Percentiles rank a stretch among this genome's conserved stretches.
Evolutionary conservation across 2,113 vertebrate species (phyloP).

Genomic region (Neoarius graeffei): DNA sequence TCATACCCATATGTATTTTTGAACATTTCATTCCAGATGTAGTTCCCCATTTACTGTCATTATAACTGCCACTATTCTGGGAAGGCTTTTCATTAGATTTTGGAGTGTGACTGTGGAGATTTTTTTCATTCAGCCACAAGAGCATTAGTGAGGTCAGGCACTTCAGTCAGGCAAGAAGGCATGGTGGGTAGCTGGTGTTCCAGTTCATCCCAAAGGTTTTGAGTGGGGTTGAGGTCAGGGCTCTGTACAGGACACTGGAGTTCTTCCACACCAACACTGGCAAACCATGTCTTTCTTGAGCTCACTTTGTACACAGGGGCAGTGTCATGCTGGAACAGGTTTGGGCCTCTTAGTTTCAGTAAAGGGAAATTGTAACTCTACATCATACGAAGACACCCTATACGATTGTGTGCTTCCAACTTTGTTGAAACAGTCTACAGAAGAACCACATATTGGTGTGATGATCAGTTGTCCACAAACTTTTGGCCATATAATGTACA

Average conservation of each 20-base stretch:
- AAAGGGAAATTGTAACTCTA: background rate
- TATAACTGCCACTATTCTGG: background rate
- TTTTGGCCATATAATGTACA: background rate
- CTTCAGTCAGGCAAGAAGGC: background rate
- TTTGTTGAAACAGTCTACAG: background rate
- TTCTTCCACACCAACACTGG: background rate
- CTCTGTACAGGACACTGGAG: background rate
- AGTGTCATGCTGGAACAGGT: background rate
- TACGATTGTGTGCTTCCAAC: background rate
- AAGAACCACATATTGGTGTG: background rate
- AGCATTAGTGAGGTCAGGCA: background rate
- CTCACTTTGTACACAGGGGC: background rate
- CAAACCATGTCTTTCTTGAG: background rate
- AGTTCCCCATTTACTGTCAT: background rate
- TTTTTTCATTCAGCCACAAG: background rate
- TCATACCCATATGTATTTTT: background rate
- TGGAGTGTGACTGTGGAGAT: background rate
- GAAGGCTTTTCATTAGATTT: background rate
- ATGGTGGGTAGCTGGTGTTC: background rate
- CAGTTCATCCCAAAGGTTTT: background rate
- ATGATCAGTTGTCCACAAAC: background rate
- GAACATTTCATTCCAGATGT: background rate
- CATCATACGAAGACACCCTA: background rate
- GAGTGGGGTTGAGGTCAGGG: background rate
- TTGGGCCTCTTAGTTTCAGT: background rate